phyloP scores from a whole-genome alignment of 2,797 vertebrate species.

The Aeoliscus strigatus region DNA sequence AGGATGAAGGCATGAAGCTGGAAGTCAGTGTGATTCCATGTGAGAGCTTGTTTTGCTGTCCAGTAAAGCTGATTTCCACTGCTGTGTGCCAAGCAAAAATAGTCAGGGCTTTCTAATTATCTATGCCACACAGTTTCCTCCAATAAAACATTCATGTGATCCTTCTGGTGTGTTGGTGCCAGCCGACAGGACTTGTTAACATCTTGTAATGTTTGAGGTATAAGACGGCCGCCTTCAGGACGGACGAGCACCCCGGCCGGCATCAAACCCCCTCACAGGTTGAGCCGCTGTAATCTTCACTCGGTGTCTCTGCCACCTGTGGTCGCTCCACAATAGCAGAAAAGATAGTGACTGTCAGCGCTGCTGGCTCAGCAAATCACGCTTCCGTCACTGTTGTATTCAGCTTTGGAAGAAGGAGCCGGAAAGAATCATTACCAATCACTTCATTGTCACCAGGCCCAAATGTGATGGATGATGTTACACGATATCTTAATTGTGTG shows the following conservation, averaged over 20 bases:
- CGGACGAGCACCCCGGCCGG: conserved; percentile 38
- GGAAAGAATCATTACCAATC: too few relatives aligned
- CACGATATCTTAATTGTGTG: too few relatives aligned
- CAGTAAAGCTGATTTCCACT: conserved; percentile 41
- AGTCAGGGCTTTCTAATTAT: conserved; percentile 60
- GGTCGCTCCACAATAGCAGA: conserved; percentile 22
- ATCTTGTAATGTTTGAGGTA: not conserved
- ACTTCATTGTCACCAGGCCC: too few relatives aligned
- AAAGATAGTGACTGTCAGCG: too few relatives aligned
- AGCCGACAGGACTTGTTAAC: conserved; percentile 38
- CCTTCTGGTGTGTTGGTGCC: conserved; percentile 30
- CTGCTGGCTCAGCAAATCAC: too few relatives aligned
- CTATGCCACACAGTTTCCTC: conserved; percentile 52
- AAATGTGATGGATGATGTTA: too few relatives aligned
- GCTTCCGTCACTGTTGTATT: too few relatives aligned
- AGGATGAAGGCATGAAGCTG: conserved; percentile 1
- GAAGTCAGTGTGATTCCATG: conserved; percentile 9
- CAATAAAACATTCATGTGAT: conserved; percentile 53
- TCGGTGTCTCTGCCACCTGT: conserved; percentile 36
- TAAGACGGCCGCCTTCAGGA: conserved; percentile 25
- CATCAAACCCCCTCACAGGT: conserved; percentile 35
- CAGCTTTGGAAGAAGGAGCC: too few relatives aligned
- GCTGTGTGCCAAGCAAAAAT: conserved; percentile 40
- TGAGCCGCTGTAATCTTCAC: conserved; percentile 22
- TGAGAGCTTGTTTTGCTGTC: conserved; percentile 35